These are phyloP conservation scores for Mus minutoides DNA, from an alignment of 2,797 vertebrate species.

Conservation along the genomic window DNA sequence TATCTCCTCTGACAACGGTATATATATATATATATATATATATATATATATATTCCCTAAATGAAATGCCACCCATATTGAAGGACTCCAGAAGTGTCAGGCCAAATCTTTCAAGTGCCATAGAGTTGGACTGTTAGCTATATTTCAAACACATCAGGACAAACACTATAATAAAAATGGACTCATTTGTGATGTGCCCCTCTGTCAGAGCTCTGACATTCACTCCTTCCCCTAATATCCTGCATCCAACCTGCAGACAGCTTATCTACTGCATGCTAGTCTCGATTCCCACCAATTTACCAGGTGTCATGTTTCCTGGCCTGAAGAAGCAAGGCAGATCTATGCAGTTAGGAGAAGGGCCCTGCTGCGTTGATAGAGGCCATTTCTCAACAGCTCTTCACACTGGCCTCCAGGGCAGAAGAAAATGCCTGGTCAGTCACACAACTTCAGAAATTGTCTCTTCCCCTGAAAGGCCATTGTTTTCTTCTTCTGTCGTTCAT, in stretches of 20 bases:
- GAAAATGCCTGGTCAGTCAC: background rate
- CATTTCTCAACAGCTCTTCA: constrained; percentile 36
- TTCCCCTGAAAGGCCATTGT: background rate
- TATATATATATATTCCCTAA: constrained; percentile 74
- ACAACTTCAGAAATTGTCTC: constrained; percentile 34
- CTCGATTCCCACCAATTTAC: constrained; percentile 52
- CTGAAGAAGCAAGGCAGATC: background rate
- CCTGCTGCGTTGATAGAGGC: background rate
- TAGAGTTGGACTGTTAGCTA: constrained; percentile 57
- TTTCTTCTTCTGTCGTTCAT: background rate
- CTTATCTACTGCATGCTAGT: constrained; percentile 21
- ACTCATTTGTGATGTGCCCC: constrained; percentile 61
- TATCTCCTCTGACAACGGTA: constrained; percentile 61
- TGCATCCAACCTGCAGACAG: constrained; percentile 40
- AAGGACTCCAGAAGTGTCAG: constrained; percentile 67
- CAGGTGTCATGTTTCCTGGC: constrained; percentile 24
- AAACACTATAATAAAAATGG: constrained; percentile 77
- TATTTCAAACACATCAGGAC: constrained; percentile 74
- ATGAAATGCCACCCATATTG: constrained; percentile 71
- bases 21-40: no score
- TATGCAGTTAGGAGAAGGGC: background rate
- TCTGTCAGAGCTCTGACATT: constrained; percentile 66
- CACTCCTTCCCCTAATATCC: constrained; percentile 59
- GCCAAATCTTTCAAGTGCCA: constrained; percentile 69
- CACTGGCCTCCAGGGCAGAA: background rate